These are phyloP conservation scores for Montipora sp. DNA, from an alignment of 64 coral and sea anemone genomes.

Conservation along the genomic window DNA sequence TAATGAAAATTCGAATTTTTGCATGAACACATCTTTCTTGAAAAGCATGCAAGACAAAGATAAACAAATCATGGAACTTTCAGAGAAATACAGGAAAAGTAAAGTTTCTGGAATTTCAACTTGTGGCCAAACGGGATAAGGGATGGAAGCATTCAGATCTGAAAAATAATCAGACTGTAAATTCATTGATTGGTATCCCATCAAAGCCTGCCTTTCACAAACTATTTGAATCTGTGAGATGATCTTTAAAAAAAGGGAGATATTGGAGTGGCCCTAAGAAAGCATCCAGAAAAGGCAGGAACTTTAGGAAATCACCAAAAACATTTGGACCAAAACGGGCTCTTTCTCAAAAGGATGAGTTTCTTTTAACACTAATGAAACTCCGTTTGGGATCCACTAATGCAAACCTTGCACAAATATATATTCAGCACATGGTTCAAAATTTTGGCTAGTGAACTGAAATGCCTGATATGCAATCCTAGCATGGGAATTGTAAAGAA, in stretches of 20 bases:
- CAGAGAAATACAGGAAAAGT: conserved; percentile 67
- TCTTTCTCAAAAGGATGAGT: conserved; percentile 56
- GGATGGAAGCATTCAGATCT: conserved; percentile 55
- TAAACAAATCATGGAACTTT: conserved; percentile 37
- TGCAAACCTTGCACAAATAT: conserved; percentile 67
- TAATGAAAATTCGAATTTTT: conserved; percentile 54
- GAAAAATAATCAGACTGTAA: conserved; percentile 59
- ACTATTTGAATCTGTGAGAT: conserved; percentile 67
- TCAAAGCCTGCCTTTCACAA: conserved; percentile 68
- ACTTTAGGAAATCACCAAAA: conserved; percentile 70
- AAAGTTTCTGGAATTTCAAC: conserved; percentile 50
- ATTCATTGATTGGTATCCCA: conserved; percentile 62
- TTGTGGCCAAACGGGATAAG: conserved; percentile 62
- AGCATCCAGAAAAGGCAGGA: conserved; percentile 71
- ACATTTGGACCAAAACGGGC: conserved; percentile 54
- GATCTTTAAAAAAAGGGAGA: conserved; percentile 64
- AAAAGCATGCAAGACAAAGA: conserved; percentile 59
- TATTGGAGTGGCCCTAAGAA: conserved; percentile 76
- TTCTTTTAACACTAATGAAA: conserved; percentile 63
- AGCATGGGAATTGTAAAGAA: conserved; percentile 67
- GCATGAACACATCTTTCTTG: conserved; percentile 59
- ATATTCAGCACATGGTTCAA: conserved; percentile 74
- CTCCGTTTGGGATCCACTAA: conserved; percentile 71
- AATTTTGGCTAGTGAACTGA: conserved; percentile 71
- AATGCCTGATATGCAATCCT: conserved; percentile 74